phyloP scores from a whole-genome alignment of 2,797 vertebrate genomes.

The Enteromius radiatus region DNA sequence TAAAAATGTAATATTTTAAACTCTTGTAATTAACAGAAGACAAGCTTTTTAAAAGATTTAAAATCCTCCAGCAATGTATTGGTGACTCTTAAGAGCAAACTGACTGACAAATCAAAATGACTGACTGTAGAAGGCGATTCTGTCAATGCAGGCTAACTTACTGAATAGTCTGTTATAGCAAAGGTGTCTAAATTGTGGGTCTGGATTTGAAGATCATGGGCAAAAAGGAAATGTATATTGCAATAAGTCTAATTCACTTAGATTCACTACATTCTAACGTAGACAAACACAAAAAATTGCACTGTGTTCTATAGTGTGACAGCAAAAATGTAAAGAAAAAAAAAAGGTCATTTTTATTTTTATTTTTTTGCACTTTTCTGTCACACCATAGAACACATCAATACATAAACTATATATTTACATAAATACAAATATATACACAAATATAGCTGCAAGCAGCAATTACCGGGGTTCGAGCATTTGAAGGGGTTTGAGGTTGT shows the following conservation, averaged over 20 bases:
- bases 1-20: not conserved
- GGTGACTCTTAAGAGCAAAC: not conserved
- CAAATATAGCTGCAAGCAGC: no score
- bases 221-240: not conserved
- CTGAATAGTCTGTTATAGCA: not conserved
- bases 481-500: no score
- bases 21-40: not conserved
- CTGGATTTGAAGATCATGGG: not conserved
- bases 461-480: no score
- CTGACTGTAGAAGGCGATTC: not conserved
- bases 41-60: not conserved
- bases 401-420: no score
- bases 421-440: no score
- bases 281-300: not conserved
- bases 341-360: no score
- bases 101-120: conserved; percentile 3
- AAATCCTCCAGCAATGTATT: not conserved
- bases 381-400: no score
- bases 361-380: no score
- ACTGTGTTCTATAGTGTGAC: no score
- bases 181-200: not conserved
- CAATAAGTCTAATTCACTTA: not conserved
- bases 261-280: not conserved
- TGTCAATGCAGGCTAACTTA: not conserved
- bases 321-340: no score